phyloP scores from a whole-genome alignment of 2,888 invertebrate genomes.

The Ectropis crepuscularia region DNA sequence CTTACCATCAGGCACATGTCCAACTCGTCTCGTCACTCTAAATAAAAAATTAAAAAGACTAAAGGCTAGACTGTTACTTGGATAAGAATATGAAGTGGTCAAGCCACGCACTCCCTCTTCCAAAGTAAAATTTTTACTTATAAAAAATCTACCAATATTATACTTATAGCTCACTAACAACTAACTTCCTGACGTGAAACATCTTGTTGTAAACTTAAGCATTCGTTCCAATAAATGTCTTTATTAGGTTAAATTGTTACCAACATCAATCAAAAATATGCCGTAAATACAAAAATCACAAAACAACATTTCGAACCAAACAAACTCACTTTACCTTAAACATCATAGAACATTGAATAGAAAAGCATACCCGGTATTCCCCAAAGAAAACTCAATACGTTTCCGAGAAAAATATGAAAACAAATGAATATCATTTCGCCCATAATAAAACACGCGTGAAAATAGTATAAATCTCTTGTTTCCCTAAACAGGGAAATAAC shows the following conservation, averaged over 20 bases:
- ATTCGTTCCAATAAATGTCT: not conserved
- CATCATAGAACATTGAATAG: conserved; percentile 14
- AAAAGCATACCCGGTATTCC: conserved; percentile 9
- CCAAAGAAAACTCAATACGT: conserved; percentile 23
- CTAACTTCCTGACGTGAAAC: too few relatives aligned
- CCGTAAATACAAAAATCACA: not conserved
- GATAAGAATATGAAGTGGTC: too few relatives aligned
- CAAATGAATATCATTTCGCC: conserved; percentile 34
- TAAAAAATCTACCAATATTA: too few relatives aligned
- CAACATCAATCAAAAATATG: not conserved
- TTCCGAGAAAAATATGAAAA: conserved; percentile 28
- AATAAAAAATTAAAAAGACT: too few relatives aligned
- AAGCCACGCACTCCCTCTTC: too few relatives aligned
- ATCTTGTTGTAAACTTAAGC: too few relatives aligned
- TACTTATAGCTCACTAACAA: too few relatives aligned
- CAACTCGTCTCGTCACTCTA: too few relatives aligned
- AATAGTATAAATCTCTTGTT: conserved; percentile 39
- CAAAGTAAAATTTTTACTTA: too few relatives aligned
- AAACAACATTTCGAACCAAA: not conserved
- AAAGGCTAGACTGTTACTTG: too few relatives aligned
- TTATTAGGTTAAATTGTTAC: too few relatives aligned
- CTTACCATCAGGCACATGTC: too few relatives aligned
- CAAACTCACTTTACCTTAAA: conserved; percentile 15
- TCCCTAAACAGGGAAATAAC: conserved; percentile 39
- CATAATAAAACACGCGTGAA: conserved; percentile 38